phyloP scores from a whole-genome alignment of 2,113 vertebrate species.

The Archocentrus centrarchus region DNA sequence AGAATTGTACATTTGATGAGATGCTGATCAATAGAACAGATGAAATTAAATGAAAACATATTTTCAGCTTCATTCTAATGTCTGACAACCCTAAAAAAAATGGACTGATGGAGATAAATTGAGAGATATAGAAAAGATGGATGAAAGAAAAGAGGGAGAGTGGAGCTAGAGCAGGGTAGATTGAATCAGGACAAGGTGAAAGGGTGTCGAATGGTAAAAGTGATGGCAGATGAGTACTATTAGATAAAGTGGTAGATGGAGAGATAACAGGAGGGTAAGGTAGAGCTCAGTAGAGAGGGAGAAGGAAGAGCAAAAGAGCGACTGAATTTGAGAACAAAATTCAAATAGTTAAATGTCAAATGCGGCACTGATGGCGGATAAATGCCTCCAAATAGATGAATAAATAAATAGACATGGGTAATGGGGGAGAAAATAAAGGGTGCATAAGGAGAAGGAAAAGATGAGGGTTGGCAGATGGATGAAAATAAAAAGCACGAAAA shows the following conservation, averaged over 20 bases:
- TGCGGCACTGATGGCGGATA: slow-evolving; percentile 36
- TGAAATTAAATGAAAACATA: slow-evolving; percentile 6
- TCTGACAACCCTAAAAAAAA: neutral
- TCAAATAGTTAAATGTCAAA: slow-evolving; percentile 38
- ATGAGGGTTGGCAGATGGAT: slow-evolving; percentile 22
- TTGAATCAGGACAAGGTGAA: slow-evolving; percentile 67
- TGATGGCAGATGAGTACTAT: slow-evolving; percentile 52
- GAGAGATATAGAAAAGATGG: neutral
- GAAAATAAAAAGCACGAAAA: neutral
- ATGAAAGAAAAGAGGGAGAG: neutral
- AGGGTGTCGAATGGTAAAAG: slow-evolving; percentile 50
- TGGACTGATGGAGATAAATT: neutral
- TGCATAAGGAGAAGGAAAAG: neutral
- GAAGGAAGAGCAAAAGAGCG: neutral
- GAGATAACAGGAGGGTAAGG: neutral
- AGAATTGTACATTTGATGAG: neutral
- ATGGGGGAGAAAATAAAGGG: slow-evolving; percentile 23
- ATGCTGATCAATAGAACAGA: neutral
- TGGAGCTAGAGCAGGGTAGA: slow-evolving; percentile 14
- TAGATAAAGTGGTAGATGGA: slow-evolving; percentile 45
- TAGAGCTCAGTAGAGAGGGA: slow-evolving; percentile 14
- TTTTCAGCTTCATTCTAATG: neutral
- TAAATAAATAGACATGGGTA: slow-evolving; percentile 33
- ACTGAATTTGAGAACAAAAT: slow-evolving; percentile 57
- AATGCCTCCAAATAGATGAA: slow-evolving; percentile 38